Evolutionary conservation across 2,113 vertebrate genomes (phyloP).

Genomic region (Archocentrus centrarchus): DNA sequence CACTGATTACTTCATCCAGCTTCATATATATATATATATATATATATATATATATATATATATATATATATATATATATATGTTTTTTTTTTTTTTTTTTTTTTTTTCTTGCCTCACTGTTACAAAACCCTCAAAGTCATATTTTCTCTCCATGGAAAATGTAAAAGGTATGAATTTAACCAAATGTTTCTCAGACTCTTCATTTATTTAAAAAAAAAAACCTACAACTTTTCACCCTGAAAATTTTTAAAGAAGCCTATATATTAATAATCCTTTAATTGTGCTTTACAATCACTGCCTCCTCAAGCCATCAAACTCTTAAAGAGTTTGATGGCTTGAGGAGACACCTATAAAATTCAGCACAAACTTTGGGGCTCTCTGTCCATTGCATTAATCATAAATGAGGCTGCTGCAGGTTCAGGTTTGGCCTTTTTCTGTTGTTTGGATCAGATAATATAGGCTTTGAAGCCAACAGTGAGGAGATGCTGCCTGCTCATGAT

Average conservation of each 20-base stretch:
- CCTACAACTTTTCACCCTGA: neutral
- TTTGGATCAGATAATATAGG: neutral
- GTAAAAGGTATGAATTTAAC: neutral
- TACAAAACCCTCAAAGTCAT: neutral
- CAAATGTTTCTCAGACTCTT: neutral
- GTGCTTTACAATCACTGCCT: neutral
- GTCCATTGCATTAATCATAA: neutral
- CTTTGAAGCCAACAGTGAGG: neutral
- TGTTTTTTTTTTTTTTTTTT: too few relatives aligned
- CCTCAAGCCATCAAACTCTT: neutral
- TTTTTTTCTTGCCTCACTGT: neutral
- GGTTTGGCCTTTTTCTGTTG: neutral
- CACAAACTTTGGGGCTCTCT: neutral
- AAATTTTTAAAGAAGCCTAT: neutral
- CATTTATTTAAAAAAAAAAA: neutral
- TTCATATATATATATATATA: neutral
- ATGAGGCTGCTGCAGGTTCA: neutral
- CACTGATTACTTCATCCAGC: neutral
- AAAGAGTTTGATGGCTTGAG: neutral
- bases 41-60: too few relatives aligned
- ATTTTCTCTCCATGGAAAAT: neutral
- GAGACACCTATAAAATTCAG: neutral
- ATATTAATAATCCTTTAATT: neutral
- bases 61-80: too few relatives aligned
- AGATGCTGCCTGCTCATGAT: neutral